Evolutionary conservation across 2,797 vertebrate species (phyloP), one percentile per base, ranked within the genome.

Genomic region (Poecilia gillii): DNA sequence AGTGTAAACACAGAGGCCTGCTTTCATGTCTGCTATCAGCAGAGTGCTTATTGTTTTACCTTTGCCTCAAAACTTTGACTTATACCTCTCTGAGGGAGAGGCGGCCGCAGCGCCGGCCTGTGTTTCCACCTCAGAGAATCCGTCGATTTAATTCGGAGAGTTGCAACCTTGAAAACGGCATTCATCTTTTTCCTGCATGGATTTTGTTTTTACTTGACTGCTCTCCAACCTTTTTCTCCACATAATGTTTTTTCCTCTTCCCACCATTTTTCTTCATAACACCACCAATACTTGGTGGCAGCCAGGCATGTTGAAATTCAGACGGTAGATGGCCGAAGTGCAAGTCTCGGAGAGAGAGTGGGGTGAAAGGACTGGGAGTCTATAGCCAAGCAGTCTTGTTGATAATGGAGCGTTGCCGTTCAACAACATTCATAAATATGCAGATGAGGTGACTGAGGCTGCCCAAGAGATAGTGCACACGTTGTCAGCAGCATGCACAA

Each of bases 351-450:
- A 73, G 76, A 84, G 66, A 70, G 85, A 87, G 80, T 76, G 3
- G 86, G 85, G 87, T 88, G 89, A 92, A 90, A 87, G 88, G 84
- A 88, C 72, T 71, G 78, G 87, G 86, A 85, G 81, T 75, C 88
- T 79, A 84, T 76, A 78, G 88, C 82, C 88, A 92, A 85, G 85
- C 92, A 90, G 84, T 89, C 88, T 90, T 83, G 81, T 77, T 68
- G 85, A 89, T 94, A 93, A 94, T 93, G 91, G 90, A 94, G 94
- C 90, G 92, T 86, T 90, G 91, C 89, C 79, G 76, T 88, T 84
- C 82, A 84, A 90, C 91, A 92, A 84, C 89, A 81, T 91, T 95
- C 92, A 94, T 94, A 94, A 93, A 95, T 93, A 94, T 95, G 94
- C 90, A 91, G 87, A 89, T 84, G 83, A 88, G 86, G 85, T 68